Evolutionary conservation across 2,113 vertebrate species (phyloP), one percentile per base, ranked within the genome.

Genomic region (Corythaeola cristata): DNA sequence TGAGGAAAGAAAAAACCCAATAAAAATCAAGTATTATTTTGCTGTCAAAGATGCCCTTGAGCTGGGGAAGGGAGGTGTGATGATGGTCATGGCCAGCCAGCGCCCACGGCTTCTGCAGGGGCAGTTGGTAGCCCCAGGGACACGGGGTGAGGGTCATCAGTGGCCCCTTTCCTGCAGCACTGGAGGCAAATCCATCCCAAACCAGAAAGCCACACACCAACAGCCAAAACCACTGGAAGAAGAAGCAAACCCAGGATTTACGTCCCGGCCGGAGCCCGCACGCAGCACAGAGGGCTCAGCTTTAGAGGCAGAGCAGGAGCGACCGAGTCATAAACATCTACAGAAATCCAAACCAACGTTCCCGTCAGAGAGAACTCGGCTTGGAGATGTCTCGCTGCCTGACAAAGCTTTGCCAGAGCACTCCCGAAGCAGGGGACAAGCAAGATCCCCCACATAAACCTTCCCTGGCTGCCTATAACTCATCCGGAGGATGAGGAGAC

Each of bases 31-130:
- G 96, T 93, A 97, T 97, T 97, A 96, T 96, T 97, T 97, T 96
- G 87, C 94, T 96, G 95, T 96, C 97, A 97, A 97, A 98, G 93
- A 97, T 12, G 77, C 89, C 96, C 97, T 97, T 96, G 97, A 97
- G 96, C 89, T 89, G 5, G 4, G 72, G 84, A 77, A 90, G 82
- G 81, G 67, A 97, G 88, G 92, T 82, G 52, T 79, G 90, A 93
- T 75, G 58, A 80, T 90, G 73, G 79, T 77, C 89, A 90, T 1
- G 32, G 77, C 11, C 47, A 37, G 16, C 11, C 32, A 41, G 75
- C 28, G 12, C 37, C 5, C 23, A 32, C 30, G 3, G 89, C 39
- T 80, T 67, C 8, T 62, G 72, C 33, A 47, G 56, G 78, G 63
- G 28, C 39, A 67, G 58, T 13, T n/a, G 69, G 90, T 74, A 64